Conservation (phyloP, 2,888 invertebrate species). For the Drosophila fulvimacula region DNA sequence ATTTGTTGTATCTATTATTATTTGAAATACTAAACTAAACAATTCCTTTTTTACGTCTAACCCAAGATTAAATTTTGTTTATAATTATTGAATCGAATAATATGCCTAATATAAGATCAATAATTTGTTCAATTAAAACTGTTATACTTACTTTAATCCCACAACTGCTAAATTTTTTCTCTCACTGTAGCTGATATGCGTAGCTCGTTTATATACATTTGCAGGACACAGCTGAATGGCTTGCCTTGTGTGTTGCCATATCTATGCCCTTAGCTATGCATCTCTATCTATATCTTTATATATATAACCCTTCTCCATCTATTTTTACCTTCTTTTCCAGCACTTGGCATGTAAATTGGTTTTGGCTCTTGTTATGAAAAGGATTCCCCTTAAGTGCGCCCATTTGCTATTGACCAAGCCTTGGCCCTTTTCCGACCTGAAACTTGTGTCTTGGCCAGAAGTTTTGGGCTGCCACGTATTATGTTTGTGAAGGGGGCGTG, state of each 20-base stretch:
- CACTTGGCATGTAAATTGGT: constrained; percentile 25
- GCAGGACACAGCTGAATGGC: constrained; percentile 2
- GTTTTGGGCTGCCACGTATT: constrained; percentile 31
- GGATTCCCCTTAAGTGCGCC: constrained; percentile 31
- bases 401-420: constrained; percentile 31
- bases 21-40: background rate
- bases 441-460: constrained; percentile 35
- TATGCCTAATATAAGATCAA: too few relatives aligned
- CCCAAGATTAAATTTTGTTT: background rate
- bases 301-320: background rate
- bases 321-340: background rate
- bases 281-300: background rate
- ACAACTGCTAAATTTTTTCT: background rate
- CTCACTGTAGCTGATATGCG: background rate
- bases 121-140: background rate
- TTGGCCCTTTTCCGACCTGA: background rate
- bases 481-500: background rate
- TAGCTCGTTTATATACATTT: background rate
- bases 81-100: background rate
- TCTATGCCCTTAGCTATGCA: background rate
- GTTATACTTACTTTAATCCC: too few relatives aligned
- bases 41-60: background rate
- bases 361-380: constrained; percentile 12
- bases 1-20: background rate
- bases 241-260: background rate